A percentile compares a stretch with the other conserved stretches of the same genome.
These are phyloP conservation scores for Nibea coibor DNA, from an alignment of 2,113 vertebrate species.

Conservation along the genomic window DNA sequence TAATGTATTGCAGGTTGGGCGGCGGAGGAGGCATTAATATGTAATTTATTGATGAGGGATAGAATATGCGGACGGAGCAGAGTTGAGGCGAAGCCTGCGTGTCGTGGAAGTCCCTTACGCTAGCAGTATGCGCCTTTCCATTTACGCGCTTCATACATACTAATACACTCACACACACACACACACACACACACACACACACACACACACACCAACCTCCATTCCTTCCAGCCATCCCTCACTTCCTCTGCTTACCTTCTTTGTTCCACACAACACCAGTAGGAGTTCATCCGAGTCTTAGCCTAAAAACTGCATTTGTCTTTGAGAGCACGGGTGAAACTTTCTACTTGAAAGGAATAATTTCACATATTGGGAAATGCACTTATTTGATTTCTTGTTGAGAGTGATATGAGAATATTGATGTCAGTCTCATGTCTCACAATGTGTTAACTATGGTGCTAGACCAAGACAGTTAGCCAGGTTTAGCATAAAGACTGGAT, in stretches of 20 bases:
- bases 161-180: conserved; percentile 61
- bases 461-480: not conserved
- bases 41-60: conserved; percentile 82
- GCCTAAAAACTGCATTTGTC: conserved; percentile 11
- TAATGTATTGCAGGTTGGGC: conserved; percentile 57
- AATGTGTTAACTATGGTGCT: not conserved
- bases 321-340: not conserved
- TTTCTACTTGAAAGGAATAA: not conserved
- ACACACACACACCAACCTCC: conserved; percentile 1
- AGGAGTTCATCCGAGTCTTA: conserved; percentile 3
- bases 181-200: not conserved
- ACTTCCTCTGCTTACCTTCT: conserved; percentile 11
- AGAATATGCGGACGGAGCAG: conserved; percentile 77
- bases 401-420: not conserved
- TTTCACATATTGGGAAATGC: not conserved
- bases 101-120: conserved; percentile 78
- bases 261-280: not conserved
- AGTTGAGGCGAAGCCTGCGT: conserved; percentile 68
- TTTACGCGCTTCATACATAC: conserved; percentile 81
- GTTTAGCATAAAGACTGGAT: not conserved
- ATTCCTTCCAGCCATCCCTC: conserved; percentile 23
- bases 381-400: not conserved
- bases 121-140: conserved; percentile 80
- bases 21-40: conserved; percentile 73
- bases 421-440: not conserved